Percentiles rank a stretch among this genome's conserved stretches.
Conservation (phyloP, 2,797 vertebrate species). For the Myotis vivesi region DNA sequence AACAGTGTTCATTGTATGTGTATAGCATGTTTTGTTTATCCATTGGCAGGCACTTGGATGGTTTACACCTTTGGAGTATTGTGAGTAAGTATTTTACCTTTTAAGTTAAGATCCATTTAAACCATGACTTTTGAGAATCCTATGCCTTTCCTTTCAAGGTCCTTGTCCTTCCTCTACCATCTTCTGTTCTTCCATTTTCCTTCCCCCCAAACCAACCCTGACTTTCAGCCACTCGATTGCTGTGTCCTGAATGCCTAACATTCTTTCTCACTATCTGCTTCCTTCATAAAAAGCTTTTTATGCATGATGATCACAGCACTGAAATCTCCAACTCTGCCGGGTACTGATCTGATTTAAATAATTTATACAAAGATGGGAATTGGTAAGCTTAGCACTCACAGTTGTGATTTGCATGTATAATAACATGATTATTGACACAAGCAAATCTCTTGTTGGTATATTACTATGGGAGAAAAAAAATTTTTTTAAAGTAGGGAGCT, state of each 20-base stretch:
- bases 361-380: constrained; percentile 42
- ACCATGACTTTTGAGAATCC: constrained; percentile 5
- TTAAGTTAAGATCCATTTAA: constrained; percentile 7
- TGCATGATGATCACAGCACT: neutral
- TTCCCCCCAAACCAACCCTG: neutral
- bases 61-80: neutral
- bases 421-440: constrained; percentile 52
- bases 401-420: constrained; percentile 46
- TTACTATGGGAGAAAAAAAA: neutral
- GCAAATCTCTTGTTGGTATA: constrained; percentile 1
- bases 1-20: neutral
- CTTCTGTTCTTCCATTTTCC: neutral
- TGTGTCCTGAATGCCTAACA: neutral
- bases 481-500: neutral
- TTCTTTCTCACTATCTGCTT: neutral
- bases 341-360: constrained; percentile 49
- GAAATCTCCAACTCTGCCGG: constrained; percentile 20
- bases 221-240: neutral
- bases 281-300: neutral
- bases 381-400: neutral
- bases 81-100: neutral
- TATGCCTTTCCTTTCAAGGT: neutral
- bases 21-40: constrained; percentile 1
- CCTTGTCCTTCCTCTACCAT: neutral
- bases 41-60: neutral